phyloP scores from a whole-genome alignment of 2,797 vertebrate genomes.

The Cynopterus sphinx region DNA sequence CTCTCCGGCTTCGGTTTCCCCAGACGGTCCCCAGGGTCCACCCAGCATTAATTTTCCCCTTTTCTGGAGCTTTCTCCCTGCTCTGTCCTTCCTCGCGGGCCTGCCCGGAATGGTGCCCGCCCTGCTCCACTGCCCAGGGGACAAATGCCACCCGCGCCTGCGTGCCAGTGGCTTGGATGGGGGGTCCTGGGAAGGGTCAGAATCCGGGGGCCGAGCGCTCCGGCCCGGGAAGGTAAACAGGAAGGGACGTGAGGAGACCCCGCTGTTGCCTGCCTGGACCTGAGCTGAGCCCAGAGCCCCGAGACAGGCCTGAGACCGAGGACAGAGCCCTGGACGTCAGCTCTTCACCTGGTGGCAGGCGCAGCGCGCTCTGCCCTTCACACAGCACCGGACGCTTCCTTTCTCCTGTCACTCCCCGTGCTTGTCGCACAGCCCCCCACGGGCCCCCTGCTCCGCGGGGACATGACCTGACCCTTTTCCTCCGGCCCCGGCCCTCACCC shows the following conservation, averaged over 20 bases:
- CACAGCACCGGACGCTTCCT: not conserved
- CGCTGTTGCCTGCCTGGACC: too few species aligned
- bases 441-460: not conserved
- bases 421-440: not conserved
- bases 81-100: not conserved
- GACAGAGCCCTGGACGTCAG: not conserved
- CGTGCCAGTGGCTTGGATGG: not conserved
- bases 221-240: not conserved
- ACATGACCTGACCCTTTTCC: not conserved
- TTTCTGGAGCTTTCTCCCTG: not conserved
- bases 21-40: not conserved
- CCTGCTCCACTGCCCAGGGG: not conserved
- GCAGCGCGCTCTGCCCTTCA: not conserved
- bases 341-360: not conserved
- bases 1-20: not conserved
- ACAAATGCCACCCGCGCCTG: not conserved
- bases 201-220: not conserved
- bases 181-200: not conserved
- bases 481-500: rapidly evolving
- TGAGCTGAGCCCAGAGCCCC: not conserved
- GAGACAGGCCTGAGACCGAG: not conserved
- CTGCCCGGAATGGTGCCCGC: not conserved
- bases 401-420: not conserved
- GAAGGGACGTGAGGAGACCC: not conserved
- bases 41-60: not conserved